These are phyloP conservation scores for Idaea straminata DNA, from an alignment of 2,888 invertebrate genomes.

Conservation along the genomic window DNA sequence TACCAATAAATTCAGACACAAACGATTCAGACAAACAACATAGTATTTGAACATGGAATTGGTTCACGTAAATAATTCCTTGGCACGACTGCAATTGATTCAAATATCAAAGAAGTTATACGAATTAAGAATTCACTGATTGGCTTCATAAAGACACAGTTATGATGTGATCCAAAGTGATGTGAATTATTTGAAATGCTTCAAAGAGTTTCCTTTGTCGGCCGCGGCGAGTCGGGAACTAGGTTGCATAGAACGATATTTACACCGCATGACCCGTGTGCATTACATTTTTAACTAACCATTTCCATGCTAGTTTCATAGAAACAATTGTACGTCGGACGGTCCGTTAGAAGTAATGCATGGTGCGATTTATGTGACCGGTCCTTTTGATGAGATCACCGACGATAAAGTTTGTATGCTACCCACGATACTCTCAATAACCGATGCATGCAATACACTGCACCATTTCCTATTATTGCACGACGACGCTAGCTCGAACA, in stretches of 20 bases:
- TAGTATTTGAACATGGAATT: conserved; percentile 23
- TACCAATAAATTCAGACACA: conserved; percentile 28
- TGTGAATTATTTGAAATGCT: conserved; percentile 20
- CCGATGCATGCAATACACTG: conserved; percentile 67
- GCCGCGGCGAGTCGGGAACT: conserved; percentile 34
- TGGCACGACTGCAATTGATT: conserved; percentile 42
- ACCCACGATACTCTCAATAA: conserved; percentile 70
- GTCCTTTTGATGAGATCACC: conserved; percentile 79
- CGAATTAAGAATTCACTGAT: conserved; percentile 4
- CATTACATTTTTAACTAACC: conserved; percentile 57
- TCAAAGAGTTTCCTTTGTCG: conserved; percentile 30
- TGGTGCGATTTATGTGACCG: conserved; percentile 76
- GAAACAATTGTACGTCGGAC: conserved; percentile 78
- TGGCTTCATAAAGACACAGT: conserved; percentile 13
- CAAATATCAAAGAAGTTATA: conserved; percentile 2
- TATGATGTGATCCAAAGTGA: conserved; percentile 17
- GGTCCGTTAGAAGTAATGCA: conserved; percentile 78
- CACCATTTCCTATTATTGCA: conserved; percentile 75
- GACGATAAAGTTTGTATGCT: conserved; percentile 73
- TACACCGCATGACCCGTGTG: conserved; percentile 36
- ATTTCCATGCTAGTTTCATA: conserved; percentile 80
- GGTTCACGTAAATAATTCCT: conserved; percentile 36
- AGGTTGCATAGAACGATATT: conserved; percentile 36
- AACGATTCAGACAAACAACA: conserved; percentile 30
- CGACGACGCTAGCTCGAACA: conserved; percentile 56